A percentile compares a stretch with the other conserved stretches of the same genome.
Evolutionary conservation across 2,888 invertebrate species (phyloP).

Genomic region (Sinopyrophorus schimmeli): DNA sequence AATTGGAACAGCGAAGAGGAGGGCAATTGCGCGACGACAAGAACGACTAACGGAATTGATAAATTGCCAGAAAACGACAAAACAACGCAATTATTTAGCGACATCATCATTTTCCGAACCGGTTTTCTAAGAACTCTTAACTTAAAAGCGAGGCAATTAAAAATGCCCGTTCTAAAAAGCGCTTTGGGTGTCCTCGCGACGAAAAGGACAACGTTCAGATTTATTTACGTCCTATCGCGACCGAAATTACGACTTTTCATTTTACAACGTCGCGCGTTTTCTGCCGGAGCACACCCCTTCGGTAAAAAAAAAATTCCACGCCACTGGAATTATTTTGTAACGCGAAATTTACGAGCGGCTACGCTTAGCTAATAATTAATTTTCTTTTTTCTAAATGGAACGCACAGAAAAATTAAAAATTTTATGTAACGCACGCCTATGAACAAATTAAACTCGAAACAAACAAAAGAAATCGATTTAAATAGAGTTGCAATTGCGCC

Average conservation of each 20-base stretch:
- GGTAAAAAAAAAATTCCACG: no score
- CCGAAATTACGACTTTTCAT: not conserved
- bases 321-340: no score
- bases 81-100: constrained; percentile 32
- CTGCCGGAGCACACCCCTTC: no score
- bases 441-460: no score
- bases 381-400: no score
- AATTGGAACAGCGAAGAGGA: constrained; percentile 33
- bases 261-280: no score
- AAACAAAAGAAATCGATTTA: no score
- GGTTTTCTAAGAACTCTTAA: constrained; percentile 25
- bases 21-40: constrained; percentile 29
- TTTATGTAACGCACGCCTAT: no score
- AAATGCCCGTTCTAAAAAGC: constrained; percentile 24
- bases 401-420: no score
- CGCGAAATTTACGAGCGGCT: no score
- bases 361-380: no score
- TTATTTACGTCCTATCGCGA: constrained; percentile 10
- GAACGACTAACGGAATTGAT: constrained; percentile 31
- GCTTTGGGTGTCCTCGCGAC: constrained; percentile 25
- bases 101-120: constrained; percentile 30
- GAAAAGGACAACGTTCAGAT: constrained; percentile 15
- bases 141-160: constrained; percentile 30
- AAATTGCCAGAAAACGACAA: constrained; percentile 31
- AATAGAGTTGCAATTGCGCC: no score